phyloP scores from a whole-genome alignment of 2,113 vertebrate species.

The Rhynchopsitta pachyrhyncha region DNA sequence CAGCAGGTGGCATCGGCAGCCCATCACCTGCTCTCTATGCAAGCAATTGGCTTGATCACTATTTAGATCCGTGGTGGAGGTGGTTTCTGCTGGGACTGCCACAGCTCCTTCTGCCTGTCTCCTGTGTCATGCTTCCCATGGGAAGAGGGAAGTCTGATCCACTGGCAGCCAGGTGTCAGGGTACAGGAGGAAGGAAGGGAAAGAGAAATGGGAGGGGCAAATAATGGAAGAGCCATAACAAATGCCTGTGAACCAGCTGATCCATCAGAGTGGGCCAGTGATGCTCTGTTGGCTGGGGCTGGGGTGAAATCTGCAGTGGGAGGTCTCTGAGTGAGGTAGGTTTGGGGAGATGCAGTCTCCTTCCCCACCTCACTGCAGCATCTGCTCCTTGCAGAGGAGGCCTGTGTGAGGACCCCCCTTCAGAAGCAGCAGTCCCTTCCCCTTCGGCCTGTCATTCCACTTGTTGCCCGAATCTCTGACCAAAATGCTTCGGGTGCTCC shows the following conservation, averaged over 20 bases:
- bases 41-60: not conserved
- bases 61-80: not conserved
- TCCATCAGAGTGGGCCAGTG: accelerated
- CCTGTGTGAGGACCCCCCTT: constrained; percentile 77
- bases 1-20: constrained; percentile 38
- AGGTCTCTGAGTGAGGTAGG: not conserved
- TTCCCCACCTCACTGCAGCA: not conserved
- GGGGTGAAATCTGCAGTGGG: not conserved
- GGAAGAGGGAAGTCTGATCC: not conserved
- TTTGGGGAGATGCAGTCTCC: not conserved
- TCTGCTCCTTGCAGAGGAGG: constrained; percentile 70
- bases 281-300: not conserved
- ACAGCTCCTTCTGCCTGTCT: not conserved
- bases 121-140: not conserved
- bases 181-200: not conserved
- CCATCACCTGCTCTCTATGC: not conserved
- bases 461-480: constrained; percentile 95
- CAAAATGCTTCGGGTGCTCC: constrained; percentile 96
- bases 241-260: not conserved
- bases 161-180: not conserved
- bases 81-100: not conserved
- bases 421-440: constrained; percentile 95
- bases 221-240: not conserved
- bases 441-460: constrained; percentile 90
- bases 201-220: not conserved